These are phyloP conservation scores for Palythoa grandis DNA, from an alignment of 92 coral and sea anemone species.

Conservation along the genomic window DNA sequence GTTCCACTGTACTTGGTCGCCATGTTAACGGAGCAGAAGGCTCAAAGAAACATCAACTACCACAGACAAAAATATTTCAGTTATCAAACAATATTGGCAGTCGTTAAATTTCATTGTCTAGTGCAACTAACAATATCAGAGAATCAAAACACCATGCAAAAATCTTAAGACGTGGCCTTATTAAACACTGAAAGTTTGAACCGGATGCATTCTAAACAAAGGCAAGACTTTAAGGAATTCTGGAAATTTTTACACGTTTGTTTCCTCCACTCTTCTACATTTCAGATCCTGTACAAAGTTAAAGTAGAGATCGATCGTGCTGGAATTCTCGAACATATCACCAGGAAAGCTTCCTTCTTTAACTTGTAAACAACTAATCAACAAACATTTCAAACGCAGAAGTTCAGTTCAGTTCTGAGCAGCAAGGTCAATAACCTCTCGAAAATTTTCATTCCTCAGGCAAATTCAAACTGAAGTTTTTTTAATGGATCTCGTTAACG, in stretches of 20 bases:
- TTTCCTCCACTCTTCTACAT: background rate
- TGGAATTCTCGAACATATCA: slow-evolving; percentile 18
- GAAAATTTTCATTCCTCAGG: background rate
- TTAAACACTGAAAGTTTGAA: background rate
- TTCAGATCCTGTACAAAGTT: background rate
- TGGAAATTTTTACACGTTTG: slow-evolving; percentile 7
- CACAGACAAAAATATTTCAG: background rate
- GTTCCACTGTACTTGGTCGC: too few species aligned
- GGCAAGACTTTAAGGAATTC: slow-evolving; percentile 8
- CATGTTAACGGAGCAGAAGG: too few species aligned
- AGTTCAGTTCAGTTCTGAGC: background rate
- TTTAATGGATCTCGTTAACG: background rate
- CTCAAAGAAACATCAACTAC: too few species aligned
- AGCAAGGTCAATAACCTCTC: background rate
- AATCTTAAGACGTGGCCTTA: background rate
- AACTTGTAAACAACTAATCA: background rate
- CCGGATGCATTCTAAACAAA: slow-evolving; percentile 30
- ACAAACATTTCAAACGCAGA: background rate
- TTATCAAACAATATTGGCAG: background rate
- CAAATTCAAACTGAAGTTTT: background rate
- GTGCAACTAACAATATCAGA: background rate
- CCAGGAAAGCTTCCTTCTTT: background rate
- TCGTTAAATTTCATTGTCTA: background rate
- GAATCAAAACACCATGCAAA: too few species aligned
- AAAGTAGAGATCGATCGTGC: background rate